Evolutionary conservation across 2,888 invertebrate species (phyloP), one percentile per base, ranked within the genome.

Genomic region (Agonopterix heracliana): DNA sequence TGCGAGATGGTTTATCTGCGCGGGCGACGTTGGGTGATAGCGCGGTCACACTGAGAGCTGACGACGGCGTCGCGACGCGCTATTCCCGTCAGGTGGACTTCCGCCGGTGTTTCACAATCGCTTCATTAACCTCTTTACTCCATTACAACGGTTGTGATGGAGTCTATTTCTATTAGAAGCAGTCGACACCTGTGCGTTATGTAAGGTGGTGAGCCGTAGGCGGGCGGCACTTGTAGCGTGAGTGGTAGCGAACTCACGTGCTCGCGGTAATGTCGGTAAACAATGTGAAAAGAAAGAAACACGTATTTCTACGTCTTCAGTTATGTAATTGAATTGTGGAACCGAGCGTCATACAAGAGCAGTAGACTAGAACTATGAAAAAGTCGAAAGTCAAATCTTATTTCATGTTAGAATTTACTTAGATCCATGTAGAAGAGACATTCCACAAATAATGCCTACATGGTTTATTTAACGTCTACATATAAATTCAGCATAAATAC

Each of bases 71-170:
- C 77, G 81, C 78, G 79, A 78, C 78, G 80, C 66, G 79, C 88
- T 88, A 88, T 88, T 88, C 88, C 88, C 84, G 87, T 76, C 86
- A 84, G 86, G 84, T 87, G 82, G 79, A 79, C 81, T 85, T 85
- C 85, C 84, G 81, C 70, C 73, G 73, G 63, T 72, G 71, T 87
- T 86, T 85, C 86, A 81, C 80, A 87, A 87, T 75, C 71, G 71
- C 74, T 59, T 83, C 80, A 78, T 83, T 81, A 84, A 80, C 82
- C 78, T 74, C 71, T 72, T 79, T 74, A 68, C 68, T 59, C 54
- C 52, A 54, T 56, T 54, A 54, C 50, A 38, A 38, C 11, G 38
- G 10, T n/a, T 50, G 50, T 58, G 61, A 61, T 60, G 67, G 61
- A 69, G 67, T 66, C 69, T 64, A 66, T 62, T 59, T 63, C 60